Conservation (phyloP, 2,797 vertebrate genomes). For the Margarornis squamiger region DNA sequence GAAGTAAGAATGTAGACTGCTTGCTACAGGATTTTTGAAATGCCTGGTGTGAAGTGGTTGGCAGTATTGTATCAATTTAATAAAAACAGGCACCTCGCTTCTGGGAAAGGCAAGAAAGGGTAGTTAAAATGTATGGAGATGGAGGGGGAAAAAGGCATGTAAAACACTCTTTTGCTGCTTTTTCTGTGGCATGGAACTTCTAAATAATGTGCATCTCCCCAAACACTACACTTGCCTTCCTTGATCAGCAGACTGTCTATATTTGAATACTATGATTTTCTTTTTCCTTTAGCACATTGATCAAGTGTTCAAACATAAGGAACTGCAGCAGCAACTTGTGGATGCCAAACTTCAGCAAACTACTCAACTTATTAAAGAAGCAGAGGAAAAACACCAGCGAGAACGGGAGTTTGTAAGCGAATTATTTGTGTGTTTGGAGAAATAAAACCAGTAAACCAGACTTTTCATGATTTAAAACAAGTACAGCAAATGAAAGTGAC, state of each 20-base stretch:
- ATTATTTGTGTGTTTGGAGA: neutral
- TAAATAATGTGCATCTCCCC: neutral
- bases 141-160: fast-evolving
- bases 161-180: neutral
- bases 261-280: neutral
- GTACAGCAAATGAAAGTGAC: neutral
- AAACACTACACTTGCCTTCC: neutral
- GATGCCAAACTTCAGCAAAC: constrained; percentile 96
- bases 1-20: neutral
- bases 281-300: constrained; percentile 88
- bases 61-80: neutral
- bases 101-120: neutral
- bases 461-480: neutral
- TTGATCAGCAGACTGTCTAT: neutral
- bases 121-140: neutral
- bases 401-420: constrained; percentile 95
- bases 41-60: neutral
- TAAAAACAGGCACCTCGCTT: neutral
- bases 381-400: constrained; percentile 94
- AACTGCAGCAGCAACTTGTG: constrained; percentile 95
- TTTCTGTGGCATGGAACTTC: neutral
- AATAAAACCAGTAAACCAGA: neutral
- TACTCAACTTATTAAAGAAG: constrained; percentile 94
- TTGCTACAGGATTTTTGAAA: neutral
- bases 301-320: constrained; percentile 98